A percentile compares a stretch with the other conserved stretches of the same genome.
phyloP scores from a whole-genome alignment of 2,888 invertebrate species.

The Patella caerulea region DNA sequence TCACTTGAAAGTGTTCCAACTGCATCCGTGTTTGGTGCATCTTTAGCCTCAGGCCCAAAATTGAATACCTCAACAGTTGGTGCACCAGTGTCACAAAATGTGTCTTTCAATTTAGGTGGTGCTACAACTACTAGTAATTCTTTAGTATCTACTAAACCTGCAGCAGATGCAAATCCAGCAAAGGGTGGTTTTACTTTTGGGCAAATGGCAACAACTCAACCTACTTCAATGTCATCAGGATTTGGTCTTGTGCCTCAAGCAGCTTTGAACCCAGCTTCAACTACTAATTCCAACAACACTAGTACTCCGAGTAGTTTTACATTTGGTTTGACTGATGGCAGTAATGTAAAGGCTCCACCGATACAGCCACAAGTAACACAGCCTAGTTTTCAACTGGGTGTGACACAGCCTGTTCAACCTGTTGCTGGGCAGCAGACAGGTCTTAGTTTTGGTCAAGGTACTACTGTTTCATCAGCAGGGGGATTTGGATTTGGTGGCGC shows the following conservation, averaged over 20 bases:
- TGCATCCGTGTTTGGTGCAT: too few relatives aligned
- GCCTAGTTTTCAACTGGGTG: too few relatives aligned
- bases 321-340: not conserved
- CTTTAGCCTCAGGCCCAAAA: too few relatives aligned
- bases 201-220: not conserved
- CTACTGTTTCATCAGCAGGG: not conserved
- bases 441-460: not conserved
- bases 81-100: too few relatives aligned
- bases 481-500: slow-evolving; percentile 6
- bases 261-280: not conserved
- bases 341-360: too few relatives aligned
- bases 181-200: not conserved
- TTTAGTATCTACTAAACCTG: too few relatives aligned
- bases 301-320: too few relatives aligned
- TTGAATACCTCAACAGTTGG: too few relatives aligned
- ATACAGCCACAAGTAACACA: not conserved
- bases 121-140: too few relatives aligned
- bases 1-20: too few relatives aligned
- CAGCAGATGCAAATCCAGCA: too few relatives aligned
- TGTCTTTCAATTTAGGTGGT: too few relatives aligned
- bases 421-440: not conserved
- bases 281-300: not conserved
- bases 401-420: not conserved
- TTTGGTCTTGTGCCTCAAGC: not conserved
- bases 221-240: not conserved